These are phyloP conservation scores for Caretta caretta DNA, from an alignment of 2,113 vertebrate genomes.

Conservation along the genomic window DNA sequence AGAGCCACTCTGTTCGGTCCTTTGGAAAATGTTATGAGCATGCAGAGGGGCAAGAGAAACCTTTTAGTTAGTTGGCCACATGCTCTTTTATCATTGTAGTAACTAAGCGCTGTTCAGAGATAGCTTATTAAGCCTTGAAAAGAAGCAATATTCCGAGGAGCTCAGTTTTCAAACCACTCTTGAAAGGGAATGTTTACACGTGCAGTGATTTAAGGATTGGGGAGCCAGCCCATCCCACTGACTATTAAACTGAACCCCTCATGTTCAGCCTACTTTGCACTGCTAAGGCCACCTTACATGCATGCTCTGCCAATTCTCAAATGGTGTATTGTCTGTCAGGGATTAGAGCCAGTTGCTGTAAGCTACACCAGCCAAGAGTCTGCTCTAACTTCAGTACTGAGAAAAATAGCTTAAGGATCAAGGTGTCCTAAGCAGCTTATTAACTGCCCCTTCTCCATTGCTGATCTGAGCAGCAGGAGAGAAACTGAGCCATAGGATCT, in stretches of 20 bases:
- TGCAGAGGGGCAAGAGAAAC: not conserved
- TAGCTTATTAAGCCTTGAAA: not conserved
- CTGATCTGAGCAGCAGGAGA: not conserved
- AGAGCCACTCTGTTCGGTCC: not conserved
- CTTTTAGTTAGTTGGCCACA: not conserved
- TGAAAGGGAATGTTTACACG: not conserved
- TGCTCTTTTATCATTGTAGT: not conserved
- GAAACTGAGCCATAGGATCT: not conserved
- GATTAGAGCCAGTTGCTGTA: not conserved
- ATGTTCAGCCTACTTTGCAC: not conserved
- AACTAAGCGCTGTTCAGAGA: not conserved
- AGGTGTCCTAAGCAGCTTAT: not conserved
- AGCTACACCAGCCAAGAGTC: fast-evolving
- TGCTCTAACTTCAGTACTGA: not conserved
- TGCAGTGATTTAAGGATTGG: not conserved
- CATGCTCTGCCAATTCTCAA: not conserved
- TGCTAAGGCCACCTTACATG: not conserved
- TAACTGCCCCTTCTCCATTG: not conserved
- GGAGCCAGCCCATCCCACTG: not conserved
- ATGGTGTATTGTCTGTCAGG: not conserved
- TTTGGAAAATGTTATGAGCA: not conserved
- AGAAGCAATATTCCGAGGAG: not conserved
- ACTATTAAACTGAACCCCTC: not conserved
- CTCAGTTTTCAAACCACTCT: not conserved
- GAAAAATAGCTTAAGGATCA: not conserved